phyloP scores from a whole-genome alignment of 1,140 invertebrate genomes.

The Papilio xuthus region DNA sequence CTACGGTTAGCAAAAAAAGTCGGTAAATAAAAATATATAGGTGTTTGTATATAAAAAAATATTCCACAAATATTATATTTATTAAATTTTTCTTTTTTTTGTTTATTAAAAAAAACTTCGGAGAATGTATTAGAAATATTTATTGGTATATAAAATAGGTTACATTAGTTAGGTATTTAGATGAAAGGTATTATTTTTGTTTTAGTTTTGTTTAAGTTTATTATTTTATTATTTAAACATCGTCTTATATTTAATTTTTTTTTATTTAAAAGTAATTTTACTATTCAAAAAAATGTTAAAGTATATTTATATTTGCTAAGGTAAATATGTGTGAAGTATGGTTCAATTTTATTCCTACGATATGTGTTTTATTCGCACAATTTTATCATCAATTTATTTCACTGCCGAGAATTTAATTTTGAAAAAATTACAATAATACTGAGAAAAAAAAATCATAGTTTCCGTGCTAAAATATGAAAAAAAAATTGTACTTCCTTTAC shows the following conservation, averaged over 20 bases:
- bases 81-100: background rate
- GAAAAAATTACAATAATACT: background rate
- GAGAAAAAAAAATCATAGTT: background rate
- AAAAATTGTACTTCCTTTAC: background rate
- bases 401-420: background rate
- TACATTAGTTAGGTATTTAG: background rate
- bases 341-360: background rate
- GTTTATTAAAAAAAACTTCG: background rate
- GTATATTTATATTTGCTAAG: background rate
- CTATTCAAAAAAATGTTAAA: background rate
- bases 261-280: background rate
- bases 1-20: background rate
- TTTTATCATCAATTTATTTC: background rate
- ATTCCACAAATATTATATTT: background rate
- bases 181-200: slow-evolving; percentile 17
- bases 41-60: background rate
- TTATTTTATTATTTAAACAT: background rate
- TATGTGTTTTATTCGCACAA: slow-evolving; percentile 7
- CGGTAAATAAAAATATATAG: background rate
- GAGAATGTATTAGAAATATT: slow-evolving; percentile 16
- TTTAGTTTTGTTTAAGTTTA: background rate
- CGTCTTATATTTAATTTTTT: background rate
- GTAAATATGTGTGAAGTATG: background rate
- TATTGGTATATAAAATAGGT: background rate
- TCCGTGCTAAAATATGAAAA: background rate